Evolutionary conservation across 2,113 vertebrate species (phyloP).

Genomic region (Odontesthes bonariensis): DNA sequence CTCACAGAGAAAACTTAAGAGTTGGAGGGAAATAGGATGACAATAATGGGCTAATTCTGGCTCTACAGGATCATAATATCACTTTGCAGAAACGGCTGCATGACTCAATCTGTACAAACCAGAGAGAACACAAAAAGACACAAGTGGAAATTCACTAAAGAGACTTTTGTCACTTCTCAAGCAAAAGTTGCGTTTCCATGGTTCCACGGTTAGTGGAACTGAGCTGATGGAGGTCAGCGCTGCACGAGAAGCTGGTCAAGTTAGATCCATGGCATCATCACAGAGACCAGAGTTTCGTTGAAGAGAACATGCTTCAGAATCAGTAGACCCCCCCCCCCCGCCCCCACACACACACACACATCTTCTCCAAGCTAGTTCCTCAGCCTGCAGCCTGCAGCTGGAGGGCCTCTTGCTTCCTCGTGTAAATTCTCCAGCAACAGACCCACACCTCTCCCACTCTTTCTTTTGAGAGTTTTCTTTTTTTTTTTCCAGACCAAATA

Average conservation of each 20-base stretch:
- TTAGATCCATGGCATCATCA: conserved; percentile 3
- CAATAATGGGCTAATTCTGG: background rate
- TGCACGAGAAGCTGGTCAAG: conserved; percentile 5
- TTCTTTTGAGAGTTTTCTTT: conserved; percentile 18
- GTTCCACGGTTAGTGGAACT: background rate
- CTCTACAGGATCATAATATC: background rate
- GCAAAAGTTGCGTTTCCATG: background rate
- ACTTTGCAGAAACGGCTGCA: background rate
- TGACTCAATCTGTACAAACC: background rate
- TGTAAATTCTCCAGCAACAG: conserved; percentile 75
- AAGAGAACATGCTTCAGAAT: conserved; percentile 6
- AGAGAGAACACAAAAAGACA: background rate
- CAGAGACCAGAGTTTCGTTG: conserved; percentile 2
- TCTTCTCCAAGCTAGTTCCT: conserved; percentile 14
- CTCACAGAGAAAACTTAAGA: background rate
- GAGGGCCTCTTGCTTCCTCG: conserved; percentile 63
- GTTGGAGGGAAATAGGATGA: background rate
- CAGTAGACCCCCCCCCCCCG: background rate
- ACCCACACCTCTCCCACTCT: conserved; percentile 67
- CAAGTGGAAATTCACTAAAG: background rate
- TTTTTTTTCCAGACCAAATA: conserved; percentile 8
- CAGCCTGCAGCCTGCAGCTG: conserved; percentile 49
- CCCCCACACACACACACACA: background rate
- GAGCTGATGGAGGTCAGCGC: conserved; percentile 26
- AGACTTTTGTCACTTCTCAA: conserved; percentile 5